Conservation (phyloP, 1,140 invertebrate species). For the Trichonephila inaurata region DNA sequence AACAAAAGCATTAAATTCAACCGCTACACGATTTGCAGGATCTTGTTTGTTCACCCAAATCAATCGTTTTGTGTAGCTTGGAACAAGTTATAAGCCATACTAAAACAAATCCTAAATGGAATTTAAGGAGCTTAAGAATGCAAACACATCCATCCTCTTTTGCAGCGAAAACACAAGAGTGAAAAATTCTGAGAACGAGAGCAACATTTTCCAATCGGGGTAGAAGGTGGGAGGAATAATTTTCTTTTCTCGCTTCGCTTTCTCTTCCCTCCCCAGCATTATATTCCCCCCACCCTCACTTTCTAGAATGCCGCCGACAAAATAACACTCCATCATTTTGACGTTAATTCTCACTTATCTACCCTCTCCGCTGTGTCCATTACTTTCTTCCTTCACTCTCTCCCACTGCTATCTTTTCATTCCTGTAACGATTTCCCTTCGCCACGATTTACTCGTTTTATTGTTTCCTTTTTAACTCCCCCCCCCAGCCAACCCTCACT, state of each 20-base stretch:
- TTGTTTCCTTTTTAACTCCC: conserved; percentile 17
- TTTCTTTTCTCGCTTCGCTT: conserved; percentile 5
- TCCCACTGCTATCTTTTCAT: conserved; percentile 41
- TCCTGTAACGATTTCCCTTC: conserved; percentile 29
- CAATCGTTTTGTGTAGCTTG: conserved; percentile 2
- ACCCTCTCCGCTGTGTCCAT: conserved; percentile 52
- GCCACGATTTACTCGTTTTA: conserved; percentile 5
- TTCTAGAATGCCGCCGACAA: conserved; percentile 52
- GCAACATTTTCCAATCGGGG: conserved; percentile 34
- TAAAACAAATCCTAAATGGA: conserved; percentile 50
- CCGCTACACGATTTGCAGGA: neutral
- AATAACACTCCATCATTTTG: conserved; percentile 72
- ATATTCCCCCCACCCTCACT: conserved; percentile 15
- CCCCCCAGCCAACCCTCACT: neutral
- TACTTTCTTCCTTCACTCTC: conserved; percentile 49
- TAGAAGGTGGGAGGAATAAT: conserved; percentile 48
- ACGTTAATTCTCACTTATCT: conserved; percentile 75
- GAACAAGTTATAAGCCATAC: conserved; percentile 20
- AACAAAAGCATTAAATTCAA: conserved; percentile 1
- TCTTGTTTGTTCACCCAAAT: neutral
- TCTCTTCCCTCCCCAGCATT: neutral
- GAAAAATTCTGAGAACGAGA: conserved; percentile 31
- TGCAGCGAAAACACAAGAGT: neutral
- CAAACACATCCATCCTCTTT: conserved; percentile 16
- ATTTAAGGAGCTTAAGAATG: conserved; percentile 42